Evolutionary conservation across 2,797 vertebrate species (phyloP).

Genomic region (Amniataba percoides): DNA sequence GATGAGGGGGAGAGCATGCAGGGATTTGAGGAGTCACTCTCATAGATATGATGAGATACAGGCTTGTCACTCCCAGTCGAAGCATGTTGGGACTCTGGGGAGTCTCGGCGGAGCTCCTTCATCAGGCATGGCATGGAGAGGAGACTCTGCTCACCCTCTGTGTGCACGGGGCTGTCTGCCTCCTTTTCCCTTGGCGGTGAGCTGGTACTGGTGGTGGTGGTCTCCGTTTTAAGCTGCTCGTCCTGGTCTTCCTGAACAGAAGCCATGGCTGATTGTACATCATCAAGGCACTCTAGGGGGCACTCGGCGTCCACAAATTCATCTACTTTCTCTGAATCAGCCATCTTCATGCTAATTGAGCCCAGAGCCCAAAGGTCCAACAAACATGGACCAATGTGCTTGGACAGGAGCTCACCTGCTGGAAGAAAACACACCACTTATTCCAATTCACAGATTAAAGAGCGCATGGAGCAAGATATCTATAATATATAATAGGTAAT

Average conservation of each 20-base stretch:
- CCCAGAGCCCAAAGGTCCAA: conserved; percentile 80
- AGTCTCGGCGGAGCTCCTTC: conserved; percentile 94
- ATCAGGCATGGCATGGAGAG: conserved; percentile 95
- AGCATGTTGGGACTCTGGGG: conserved; percentile 91
- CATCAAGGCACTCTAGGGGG: conserved; percentile 86
- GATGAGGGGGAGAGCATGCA: conserved; percentile 98
- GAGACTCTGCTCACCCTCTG: conserved; percentile 88
- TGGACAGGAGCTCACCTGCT: conserved; percentile 82
- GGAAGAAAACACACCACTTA: conserved; percentile 45
- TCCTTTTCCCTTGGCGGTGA: conserved; percentile 86
- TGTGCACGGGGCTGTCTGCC: conserved; percentile 75
- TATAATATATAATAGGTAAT: no score
- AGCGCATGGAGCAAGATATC: background rate
- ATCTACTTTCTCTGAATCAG: conserved; percentile 91
- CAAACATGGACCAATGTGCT: conserved; percentile 83
- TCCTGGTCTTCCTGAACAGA: conserved; percentile 86
- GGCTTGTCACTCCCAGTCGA: conserved; percentile 93
- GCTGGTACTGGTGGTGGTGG: conserved; percentile 82
- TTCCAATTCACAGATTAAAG: background rate
- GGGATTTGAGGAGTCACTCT: conserved; percentile 97
- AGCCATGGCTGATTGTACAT: conserved; percentile 79
- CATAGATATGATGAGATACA: conserved; percentile 84
- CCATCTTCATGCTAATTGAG: conserved; percentile 96
- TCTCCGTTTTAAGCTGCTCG: conserved; percentile 87
- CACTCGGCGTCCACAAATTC: conserved; percentile 90